These are phyloP conservation scores for Protula sp. DNA, from an alignment of 2,888 invertebrate species.

Conservation along the genomic window DNA sequence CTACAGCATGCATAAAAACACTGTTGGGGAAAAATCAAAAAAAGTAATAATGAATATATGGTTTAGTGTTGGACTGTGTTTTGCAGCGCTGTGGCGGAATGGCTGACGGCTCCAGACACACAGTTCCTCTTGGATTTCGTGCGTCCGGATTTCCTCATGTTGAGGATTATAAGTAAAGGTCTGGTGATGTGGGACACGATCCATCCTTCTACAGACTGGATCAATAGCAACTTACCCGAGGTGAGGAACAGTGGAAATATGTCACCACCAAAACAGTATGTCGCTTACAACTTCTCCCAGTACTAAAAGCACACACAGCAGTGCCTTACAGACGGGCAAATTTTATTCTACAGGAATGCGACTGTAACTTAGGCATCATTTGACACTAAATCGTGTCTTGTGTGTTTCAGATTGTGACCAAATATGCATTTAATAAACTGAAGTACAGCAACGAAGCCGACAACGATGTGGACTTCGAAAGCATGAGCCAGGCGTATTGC, in stretches of 20 bases:
- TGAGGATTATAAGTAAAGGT: conserved; percentile 63
- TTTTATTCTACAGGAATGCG: no score
- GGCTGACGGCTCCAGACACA: conserved; percentile 85
- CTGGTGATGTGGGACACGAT: conserved; percentile 85
- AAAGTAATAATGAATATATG: no score
- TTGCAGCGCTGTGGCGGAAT: conserved; percentile 75
- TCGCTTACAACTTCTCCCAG: neutral
- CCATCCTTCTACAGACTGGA: conserved; percentile 75
- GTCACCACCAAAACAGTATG: neutral
- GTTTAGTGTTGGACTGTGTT: no score
- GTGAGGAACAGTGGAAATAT: conserved; percentile 1
- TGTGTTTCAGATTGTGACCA: conserved; percentile 59
- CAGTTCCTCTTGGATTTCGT: conserved; percentile 86
- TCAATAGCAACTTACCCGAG: conserved; percentile 46
- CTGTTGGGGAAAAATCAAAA: no score
- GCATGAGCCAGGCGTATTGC: conserved; percentile 92
- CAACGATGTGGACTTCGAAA: conserved; percentile 74
- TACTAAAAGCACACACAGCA: no score
- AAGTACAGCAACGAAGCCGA: conserved; percentile 33
- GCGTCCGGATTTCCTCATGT: conserved; percentile 80
- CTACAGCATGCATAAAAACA: no score
- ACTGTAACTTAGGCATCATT: no score
- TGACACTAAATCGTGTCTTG: no score
- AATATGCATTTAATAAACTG: conserved; percentile 69
- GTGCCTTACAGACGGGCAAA: no score